A percentile compares a stretch with the other conserved stretches of the same genome.
Evolutionary conservation across 2,113 vertebrate species (phyloP).

Genomic region (Pao palembangensis): DNA sequence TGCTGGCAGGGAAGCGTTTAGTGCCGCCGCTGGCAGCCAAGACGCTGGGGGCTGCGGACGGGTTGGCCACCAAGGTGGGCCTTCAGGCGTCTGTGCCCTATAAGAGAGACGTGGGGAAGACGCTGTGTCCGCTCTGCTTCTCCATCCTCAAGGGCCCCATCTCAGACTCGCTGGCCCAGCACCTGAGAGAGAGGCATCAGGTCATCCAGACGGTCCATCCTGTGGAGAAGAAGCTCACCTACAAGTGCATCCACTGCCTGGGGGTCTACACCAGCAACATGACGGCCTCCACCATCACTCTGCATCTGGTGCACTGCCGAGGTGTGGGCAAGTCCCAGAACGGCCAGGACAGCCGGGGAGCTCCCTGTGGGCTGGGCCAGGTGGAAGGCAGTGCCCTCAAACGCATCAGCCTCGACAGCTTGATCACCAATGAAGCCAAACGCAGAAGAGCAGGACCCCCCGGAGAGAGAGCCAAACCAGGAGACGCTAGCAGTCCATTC

Average conservation of each 20-base stretch:
- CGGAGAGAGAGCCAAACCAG: slow-evolving; percentile 68
- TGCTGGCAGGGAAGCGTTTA: slow-evolving; percentile 78
- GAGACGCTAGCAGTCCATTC: slow-evolving; percentile 61
- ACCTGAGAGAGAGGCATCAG: slow-evolving; percentile 92
- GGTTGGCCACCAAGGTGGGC: slow-evolving; percentile 76
- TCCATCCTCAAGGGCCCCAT: slow-evolving; percentile 97
- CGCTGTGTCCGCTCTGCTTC: slow-evolving; percentile 95
- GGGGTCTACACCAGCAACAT: slow-evolving; percentile 98
- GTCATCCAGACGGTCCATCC: slow-evolving; percentile 98
- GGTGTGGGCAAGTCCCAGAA: slow-evolving; percentile 95
- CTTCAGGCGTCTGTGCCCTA: slow-evolving; percentile 92
- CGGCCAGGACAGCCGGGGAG: slow-evolving; percentile 85
- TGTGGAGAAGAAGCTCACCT: slow-evolving; percentile 96
- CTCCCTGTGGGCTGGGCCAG: slow-evolving; percentile 77
- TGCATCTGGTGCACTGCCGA: slow-evolving; percentile 95
- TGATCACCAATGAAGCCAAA: slow-evolving; percentile 83
- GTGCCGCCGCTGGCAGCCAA: slow-evolving; percentile 76
- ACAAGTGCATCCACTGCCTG: slow-evolving; percentile 97
- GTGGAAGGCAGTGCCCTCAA: slow-evolving; percentile 80
- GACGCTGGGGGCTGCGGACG: slow-evolving; percentile 74
- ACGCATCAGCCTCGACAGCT: slow-evolving; percentile 77
- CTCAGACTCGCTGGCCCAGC: slow-evolving; percentile 93
- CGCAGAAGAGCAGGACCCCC: slow-evolving; percentile 79
- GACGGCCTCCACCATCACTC: slow-evolving; percentile 96
- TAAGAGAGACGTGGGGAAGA: slow-evolving; percentile 96